These are phyloP conservation scores for Hippolais icterina DNA, from an alignment of 2,113 vertebrate genomes.

Conservation along the genomic window DNA sequence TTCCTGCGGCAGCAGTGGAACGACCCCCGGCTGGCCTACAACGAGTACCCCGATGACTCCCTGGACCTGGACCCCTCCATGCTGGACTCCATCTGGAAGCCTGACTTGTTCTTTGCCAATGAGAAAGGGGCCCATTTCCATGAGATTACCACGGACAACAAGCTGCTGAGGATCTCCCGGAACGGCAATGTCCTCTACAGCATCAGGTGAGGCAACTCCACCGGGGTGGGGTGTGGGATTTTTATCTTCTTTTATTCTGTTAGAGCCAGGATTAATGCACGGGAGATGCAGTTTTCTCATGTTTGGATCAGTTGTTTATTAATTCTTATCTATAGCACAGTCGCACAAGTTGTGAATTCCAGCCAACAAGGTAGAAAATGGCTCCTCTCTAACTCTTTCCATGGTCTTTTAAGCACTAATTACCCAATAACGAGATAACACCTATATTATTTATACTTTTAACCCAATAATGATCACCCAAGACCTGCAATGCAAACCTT, in stretches of 20 bases:
- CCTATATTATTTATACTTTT: too few species aligned
- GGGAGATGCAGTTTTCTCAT: too few species aligned
- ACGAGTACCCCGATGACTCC: constrained; percentile 94
- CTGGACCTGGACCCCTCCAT: constrained; percentile 97
- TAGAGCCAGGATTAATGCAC: not conserved
- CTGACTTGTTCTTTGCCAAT: constrained; percentile 97
- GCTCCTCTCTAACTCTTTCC: too few species aligned
- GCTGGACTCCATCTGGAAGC: constrained; percentile 99
- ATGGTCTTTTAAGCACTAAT: too few species aligned
- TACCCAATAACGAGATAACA: too few species aligned
- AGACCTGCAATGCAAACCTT: too few species aligned
- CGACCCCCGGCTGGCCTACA: constrained; percentile 95
- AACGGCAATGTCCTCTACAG: constrained; percentile 98
- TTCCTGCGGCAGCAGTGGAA: constrained; percentile 98
- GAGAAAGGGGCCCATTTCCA: constrained; percentile 99
- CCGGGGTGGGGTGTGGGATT: not conserved
- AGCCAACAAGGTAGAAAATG: too few species aligned
- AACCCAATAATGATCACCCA: too few species aligned
- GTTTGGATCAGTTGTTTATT: too few species aligned
- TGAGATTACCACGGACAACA: constrained; percentile 98
- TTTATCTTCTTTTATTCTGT: not conserved
- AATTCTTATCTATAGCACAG: too few species aligned
- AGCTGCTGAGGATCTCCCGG: constrained; percentile 93
- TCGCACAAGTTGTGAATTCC: too few species aligned
- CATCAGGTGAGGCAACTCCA: constrained; percentile 81